Evolutionary conservation across 2,888 invertebrate species (phyloP).

Genomic region (Carpatolechia fugitivella): DNA sequence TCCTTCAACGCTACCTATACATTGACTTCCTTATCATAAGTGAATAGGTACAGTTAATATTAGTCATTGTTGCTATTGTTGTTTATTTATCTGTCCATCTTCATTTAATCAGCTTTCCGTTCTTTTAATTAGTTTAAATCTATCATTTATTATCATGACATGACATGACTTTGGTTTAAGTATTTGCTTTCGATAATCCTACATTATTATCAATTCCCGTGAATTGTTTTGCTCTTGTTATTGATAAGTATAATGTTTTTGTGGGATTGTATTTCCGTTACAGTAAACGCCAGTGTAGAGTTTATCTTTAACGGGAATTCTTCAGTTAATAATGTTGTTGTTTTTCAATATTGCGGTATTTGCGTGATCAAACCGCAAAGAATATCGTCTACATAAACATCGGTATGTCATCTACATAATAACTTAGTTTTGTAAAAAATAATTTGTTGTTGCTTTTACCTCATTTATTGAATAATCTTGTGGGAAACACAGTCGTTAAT

Average conservation of each 20-base stretch:
- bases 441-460: not conserved
- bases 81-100: too few species aligned
- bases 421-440: not conserved
- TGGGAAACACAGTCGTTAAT: not conserved
- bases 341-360: not conserved
- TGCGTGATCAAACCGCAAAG: not conserved
- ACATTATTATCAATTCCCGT: not conserved
- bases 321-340: not conserved
- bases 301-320: not conserved
- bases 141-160: not conserved
- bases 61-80: too few species aligned
- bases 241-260: not conserved
- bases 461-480: not conserved
- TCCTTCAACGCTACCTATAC: too few species aligned
- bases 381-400: not conserved
- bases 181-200: too few species aligned
- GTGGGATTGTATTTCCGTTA: not conserved
- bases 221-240: slow-evolving; percentile 2
- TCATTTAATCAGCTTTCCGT: too few species aligned
- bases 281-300: not conserved
- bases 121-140: too few species aligned
- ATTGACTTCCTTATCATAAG: too few species aligned
- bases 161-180: too few species aligned
- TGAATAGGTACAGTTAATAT: too few species aligned
- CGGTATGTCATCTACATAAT: not conserved